Conservation (phyloP, 2,888 invertebrate genomes). For the Drosophila paracracens region DNA sequence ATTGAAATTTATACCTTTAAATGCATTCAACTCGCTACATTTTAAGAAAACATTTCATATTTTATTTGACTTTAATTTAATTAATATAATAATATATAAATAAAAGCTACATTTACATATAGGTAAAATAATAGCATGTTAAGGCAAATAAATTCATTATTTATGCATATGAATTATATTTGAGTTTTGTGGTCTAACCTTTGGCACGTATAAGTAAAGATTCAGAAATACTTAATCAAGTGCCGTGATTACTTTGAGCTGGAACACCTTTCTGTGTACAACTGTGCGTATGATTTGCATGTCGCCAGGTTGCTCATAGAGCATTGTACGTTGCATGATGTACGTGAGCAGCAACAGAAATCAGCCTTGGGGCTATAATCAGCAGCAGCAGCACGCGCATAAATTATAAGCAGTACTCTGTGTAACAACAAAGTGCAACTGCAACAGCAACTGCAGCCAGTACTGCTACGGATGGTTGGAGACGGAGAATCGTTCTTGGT, state of each 20-base stretch:
- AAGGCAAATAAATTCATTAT: not conserved
- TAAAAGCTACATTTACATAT: not conserved
- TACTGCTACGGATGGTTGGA: conserved; percentile 22
- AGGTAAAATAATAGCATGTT: not conserved
- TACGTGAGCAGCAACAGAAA: conserved; percentile 57
- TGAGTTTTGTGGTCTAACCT: not conserved
- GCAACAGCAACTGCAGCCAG: conserved; percentile 9
- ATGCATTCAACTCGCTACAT: not conserved
- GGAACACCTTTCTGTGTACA: conserved; percentile 28
- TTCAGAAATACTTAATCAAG: not conserved
- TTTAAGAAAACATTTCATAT: not conserved
- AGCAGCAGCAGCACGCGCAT: conserved; percentile 55
- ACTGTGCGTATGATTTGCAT: conserved; percentile 58
- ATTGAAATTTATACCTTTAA: not conserved
- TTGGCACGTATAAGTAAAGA: not conserved
- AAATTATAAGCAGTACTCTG: conserved; percentile 52
- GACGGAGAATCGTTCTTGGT: conserved; percentile 37
- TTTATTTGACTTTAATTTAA: not conserved
- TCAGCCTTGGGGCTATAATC: conserved; percentile 62
- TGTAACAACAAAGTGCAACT: conserved; percentile 19
- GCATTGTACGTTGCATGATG: conserved; percentile 13
- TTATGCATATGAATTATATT: not conserved
- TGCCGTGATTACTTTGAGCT: conserved; percentile 33
- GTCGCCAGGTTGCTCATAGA: conserved; percentile 5
- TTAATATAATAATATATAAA: not conserved